Percentiles rank a stretch among this genome's conserved stretches.
Evolutionary conservation across 2,797 vertebrate genomes (phyloP).

Genomic region (Podarcis lilfordi): DNA sequence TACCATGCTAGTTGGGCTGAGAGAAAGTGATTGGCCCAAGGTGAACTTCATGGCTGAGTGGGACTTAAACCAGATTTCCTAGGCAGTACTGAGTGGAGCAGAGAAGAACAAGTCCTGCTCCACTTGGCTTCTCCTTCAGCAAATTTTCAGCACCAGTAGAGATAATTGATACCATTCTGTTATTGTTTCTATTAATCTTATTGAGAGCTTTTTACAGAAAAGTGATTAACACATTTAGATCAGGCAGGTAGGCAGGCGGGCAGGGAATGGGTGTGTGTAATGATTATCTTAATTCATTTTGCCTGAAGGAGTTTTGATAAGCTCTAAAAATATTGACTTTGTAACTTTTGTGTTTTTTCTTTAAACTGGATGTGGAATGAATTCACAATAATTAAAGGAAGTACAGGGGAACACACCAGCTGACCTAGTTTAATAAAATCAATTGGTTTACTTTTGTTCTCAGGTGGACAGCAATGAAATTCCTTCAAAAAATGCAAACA

Average conservation of each 20-base stretch:
- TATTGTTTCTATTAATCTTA: background rate
- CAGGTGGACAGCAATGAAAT: background rate
- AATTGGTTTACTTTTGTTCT: background rate
- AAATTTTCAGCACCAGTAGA: background rate
- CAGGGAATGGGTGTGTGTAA: too few relatives aligned
- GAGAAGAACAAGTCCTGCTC: background rate
- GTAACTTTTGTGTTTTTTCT: conserved; percentile 1
- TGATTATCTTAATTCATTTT: background rate
- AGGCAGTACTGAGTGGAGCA: background rate
- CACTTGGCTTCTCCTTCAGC: background rate
- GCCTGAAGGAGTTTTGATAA: background rate
- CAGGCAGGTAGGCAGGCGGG: background rate
- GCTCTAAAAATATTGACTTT: conserved; percentile 26
- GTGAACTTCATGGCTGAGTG: background rate
- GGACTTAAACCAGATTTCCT: background rate
- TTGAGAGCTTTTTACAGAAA: background rate
- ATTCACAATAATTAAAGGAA: background rate
- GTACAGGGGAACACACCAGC: background rate
- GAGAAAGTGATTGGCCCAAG: background rate
- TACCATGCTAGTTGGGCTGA: background rate
- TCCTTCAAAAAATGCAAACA: background rate
- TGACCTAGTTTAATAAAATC: background rate
- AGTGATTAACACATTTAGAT: background rate
- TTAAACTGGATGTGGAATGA: background rate
- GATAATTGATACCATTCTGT: background rate